A percentile compares a stretch with the other conserved stretches of the same genome.
phyloP scores from a whole-genome alignment of 2,797 vertebrate genomes.

The Orientallactaga sibirica region DNA sequence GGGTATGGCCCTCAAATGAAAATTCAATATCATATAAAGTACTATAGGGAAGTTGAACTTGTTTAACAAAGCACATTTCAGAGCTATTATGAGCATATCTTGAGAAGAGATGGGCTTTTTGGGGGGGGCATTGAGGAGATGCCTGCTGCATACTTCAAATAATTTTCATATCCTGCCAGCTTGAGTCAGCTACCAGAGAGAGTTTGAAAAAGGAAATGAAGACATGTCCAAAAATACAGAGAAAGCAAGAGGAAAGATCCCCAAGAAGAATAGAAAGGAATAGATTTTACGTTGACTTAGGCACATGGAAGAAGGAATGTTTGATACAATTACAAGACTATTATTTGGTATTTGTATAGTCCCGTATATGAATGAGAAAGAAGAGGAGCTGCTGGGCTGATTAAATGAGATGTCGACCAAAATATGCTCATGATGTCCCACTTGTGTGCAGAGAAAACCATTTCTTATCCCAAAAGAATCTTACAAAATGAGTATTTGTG shows the following conservation, averaged over 20 bases:
- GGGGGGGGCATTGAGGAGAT: not conserved
- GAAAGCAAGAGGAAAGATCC: constrained; percentile 24
- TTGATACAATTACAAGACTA: not conserved
- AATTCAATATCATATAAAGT: constrained; percentile 13
- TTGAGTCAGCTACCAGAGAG: constrained; percentile 47
- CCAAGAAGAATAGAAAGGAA: not conserved
- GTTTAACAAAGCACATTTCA: not conserved
- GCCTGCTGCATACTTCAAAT: constrained; percentile 30
- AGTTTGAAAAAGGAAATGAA: constrained; percentile 50
- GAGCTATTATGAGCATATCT: not conserved
- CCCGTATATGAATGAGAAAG: not conserved
- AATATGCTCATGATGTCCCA: not conserved
- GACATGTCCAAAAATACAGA: not conserved
- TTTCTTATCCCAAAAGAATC: not conserved
- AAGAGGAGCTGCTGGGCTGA: not conserved
- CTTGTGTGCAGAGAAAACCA: not conserved
- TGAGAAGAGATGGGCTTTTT: not conserved
- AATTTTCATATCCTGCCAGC: constrained; percentile 60
- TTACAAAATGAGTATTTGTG: not conserved
- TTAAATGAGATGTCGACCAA: constrained; percentile 35
- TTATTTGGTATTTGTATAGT: not conserved
- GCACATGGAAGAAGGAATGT: not conserved
- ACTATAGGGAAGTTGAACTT: not conserved
- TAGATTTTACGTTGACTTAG: constrained; percentile 39
- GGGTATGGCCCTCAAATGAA: not conserved